Evolutionary conservation across 2,797 vertebrate species (phyloP).

Genomic region (Enteromius anoplus): DNA sequence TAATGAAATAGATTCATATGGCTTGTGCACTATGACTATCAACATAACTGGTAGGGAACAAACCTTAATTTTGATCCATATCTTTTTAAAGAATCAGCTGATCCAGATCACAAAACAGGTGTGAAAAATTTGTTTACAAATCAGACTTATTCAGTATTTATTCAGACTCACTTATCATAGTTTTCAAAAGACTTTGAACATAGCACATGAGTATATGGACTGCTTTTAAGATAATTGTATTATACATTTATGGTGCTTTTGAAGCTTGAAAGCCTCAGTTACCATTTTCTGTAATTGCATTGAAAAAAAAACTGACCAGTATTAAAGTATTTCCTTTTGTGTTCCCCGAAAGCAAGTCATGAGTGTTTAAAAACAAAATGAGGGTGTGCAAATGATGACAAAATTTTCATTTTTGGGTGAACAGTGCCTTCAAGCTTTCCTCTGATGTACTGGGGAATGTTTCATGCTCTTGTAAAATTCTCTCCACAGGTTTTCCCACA

Average conservation of each 20-base stretch:
- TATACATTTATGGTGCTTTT: slow-evolving; percentile 1
- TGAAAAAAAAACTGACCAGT: neutral
- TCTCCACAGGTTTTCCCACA: slow-evolving; percentile 25
- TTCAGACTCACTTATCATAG: neutral
- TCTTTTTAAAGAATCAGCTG: neutral
- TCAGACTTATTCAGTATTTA: neutral
- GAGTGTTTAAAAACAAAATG: neutral
- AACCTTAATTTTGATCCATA: neutral
- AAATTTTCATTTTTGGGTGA: neutral
- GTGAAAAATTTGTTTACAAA: neutral
- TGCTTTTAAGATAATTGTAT: neutral
- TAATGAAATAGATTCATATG: neutral
- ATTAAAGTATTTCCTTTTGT: slow-evolving; percentile 12
- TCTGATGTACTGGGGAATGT: slow-evolving; percentile 15
- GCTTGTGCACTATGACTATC: neutral
- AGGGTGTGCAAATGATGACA: slow-evolving; percentile 4
- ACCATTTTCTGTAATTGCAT: neutral
- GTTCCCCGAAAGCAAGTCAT: neutral
- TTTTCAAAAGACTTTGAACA: neutral
- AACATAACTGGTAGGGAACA: neutral
- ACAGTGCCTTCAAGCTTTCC: slow-evolving; percentile 13
- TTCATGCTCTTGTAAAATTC: slow-evolving; percentile 25
- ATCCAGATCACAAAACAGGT: neutral
- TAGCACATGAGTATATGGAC: neutral
- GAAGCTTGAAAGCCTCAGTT: slow-evolving; percentile 16